Evolutionary conservation across 30 jellyfish, hydroid and myxozoan species (phyloP), one percentile per base, ranked within the genome.

Genomic region (Rhopilema esculentum): DNA sequence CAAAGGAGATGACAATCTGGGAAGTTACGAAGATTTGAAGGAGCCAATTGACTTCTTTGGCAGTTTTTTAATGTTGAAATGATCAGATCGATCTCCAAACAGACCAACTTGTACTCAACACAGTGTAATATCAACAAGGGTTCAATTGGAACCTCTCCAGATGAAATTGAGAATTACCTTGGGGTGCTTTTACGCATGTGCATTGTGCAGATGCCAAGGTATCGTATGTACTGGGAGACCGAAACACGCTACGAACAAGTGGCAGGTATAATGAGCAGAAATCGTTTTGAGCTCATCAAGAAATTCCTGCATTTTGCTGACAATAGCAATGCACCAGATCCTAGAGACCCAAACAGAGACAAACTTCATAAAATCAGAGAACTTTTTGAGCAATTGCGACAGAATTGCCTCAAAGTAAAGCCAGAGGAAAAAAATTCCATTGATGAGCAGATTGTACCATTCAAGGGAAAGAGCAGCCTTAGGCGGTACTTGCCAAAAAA

Each of bases 231-330:
- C 53, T 85, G 93, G 89, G 53, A 85, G 76, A 9, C 91, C 50
- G 32, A 17, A 23, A 85, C 92, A 30, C 67, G 93, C 49, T 85
- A 72, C 40, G 93, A 85, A 57, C 93, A 64, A 72, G 82, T 72
- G 20, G 93, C 93, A 71, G 30, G 89, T 27, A 66, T 86, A 16
- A 86, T 75, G 91, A 86, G 95, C 76, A 40, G 95, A 64, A 88
- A 76, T 40, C 95, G 75, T 40, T 83, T 67, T 66, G 89, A 83
- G 62, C 20, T 67, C 28, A 26, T 83, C 21, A 83, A 2, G 65
- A 70, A 67, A 16, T 86, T 26, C 80, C 82, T 86, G 78, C 80
- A 77, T 62, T 86, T 86, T 76, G 77, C 27, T 27, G 95, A 86
- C 49, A 75, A 74, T 23, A 51, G 49, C 30, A 57, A 72, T n/a